Percentiles rank a stretch among this genome's conserved stretches.
Evolutionary conservation across 2,888 invertebrate species (phyloP).

Genomic region (Sinodicranocentrus sp.): DNA sequence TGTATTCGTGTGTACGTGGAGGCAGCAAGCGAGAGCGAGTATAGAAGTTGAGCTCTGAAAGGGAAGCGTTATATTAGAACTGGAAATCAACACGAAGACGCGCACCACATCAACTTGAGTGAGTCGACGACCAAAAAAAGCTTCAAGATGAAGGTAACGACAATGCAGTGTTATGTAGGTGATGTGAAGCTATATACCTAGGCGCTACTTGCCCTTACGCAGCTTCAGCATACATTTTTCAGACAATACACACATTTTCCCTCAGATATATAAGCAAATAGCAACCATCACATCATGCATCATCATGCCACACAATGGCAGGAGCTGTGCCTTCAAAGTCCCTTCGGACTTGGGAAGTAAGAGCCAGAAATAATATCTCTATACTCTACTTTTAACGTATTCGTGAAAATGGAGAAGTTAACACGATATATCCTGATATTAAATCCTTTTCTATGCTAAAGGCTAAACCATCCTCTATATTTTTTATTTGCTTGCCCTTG

Average conservation of each 20-base stretch:
- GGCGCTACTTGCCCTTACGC: no score
- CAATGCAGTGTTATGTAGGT: slow-evolving; percentile 10
- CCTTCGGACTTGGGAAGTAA: not conserved
- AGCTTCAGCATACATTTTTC: no score
- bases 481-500: slow-evolving; percentile 11
- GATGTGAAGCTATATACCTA: no score
- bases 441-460: slow-evolving; percentile 8
- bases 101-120: slow-evolving; percentile 10
- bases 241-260: no score
- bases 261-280: not conserved
- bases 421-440: no score
- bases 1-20: slow-evolving; percentile 61
- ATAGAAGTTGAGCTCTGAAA: slow-evolving; percentile 9
- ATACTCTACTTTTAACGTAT: no score
- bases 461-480: not conserved
- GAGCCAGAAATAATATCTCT: no score
- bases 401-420: no score
- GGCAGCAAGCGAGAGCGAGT: slow-evolving; percentile 8
- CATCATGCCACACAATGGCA: slow-evolving; percentile 31
- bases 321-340: slow-evolving; percentile 22
- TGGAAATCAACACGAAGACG: slow-evolving; percentile 40
- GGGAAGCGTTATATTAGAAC: not conserved
- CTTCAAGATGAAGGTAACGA: slow-evolving; percentile 12
- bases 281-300: slow-evolving; percentile 25
- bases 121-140: no score